phyloP scores from a whole-genome alignment of 2,888 invertebrate species.

The Scrobipalpa costella region DNA sequence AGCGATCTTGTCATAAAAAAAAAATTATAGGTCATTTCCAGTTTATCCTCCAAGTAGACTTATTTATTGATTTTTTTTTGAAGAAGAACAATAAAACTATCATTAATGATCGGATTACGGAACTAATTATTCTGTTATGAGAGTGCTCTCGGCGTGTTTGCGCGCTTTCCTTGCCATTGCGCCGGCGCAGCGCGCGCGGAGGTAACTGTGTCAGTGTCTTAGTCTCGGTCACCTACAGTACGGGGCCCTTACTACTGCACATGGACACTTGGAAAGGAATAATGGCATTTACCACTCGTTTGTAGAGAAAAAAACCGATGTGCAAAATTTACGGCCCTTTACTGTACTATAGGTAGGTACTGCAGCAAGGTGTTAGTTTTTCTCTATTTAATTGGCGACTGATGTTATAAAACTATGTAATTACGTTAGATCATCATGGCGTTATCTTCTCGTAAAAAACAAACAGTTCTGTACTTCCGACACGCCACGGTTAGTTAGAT shows the following conservation, averaged over 20 bases:
- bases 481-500: background rate
- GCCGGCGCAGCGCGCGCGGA: background rate
- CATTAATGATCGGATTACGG: background rate
- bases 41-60: background rate
- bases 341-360: background rate
- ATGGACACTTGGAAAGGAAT: too few relatives aligned
- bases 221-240: background rate
- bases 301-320: too few relatives aligned
- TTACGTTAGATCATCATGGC: slow-evolving; percentile 1
- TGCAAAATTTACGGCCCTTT: too few relatives aligned
- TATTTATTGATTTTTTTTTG: background rate
- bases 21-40: background rate
- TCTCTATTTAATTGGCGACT: background rate
- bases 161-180: slow-evolving; percentile 22
- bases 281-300: too few relatives aligned
- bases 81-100: background rate
- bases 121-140: slow-evolving; percentile 1
- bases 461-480: background rate
- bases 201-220: slow-evolving; percentile 10
- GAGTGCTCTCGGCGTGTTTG: slow-evolving; percentile 8
- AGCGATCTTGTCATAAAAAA: background rate
- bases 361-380: slow-evolving; percentile 2
- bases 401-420: background rate
- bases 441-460: background rate
- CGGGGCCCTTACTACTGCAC: too few relatives aligned